Evolutionary conservation across 2,888 invertebrate genomes (phyloP).

Genomic region (Bhutanitis thaidina): DNA sequence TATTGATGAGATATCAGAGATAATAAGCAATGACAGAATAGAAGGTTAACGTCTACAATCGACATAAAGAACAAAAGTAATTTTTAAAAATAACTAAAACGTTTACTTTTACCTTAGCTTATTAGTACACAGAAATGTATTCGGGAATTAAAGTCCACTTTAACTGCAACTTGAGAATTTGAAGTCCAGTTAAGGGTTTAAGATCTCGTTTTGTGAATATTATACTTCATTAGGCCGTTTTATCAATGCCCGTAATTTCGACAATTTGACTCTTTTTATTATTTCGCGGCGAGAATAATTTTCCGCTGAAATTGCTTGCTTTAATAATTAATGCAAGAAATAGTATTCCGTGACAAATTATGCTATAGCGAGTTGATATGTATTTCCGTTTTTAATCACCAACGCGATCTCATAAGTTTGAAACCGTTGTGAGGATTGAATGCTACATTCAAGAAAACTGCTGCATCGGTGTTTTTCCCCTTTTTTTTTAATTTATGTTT

Average conservation of each 20-base stretch:
- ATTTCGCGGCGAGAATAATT: slow-evolving; percentile 2
- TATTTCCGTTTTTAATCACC: not conserved
- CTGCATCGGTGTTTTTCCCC: too few species aligned
- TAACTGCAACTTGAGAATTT: slow-evolving; percentile 1
- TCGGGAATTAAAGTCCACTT: not conserved
- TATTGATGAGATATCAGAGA: too few species aligned
- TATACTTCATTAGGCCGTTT: slow-evolving; percentile 8
- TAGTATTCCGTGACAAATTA: not conserved
- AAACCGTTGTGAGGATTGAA: too few species aligned
- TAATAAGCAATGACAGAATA: too few species aligned
- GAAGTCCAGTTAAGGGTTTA: not conserved
- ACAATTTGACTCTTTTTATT: slow-evolving; percentile 13
- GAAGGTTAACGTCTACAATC: too few species aligned
- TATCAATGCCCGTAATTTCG: not conserved
- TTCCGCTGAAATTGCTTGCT: not conserved
- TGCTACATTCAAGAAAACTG: too few species aligned
- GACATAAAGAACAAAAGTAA: too few species aligned
- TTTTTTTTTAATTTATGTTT: too few species aligned
- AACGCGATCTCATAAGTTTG: too few species aligned
- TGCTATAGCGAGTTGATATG: too few species aligned
- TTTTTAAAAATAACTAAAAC: too few species aligned
- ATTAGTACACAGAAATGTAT: not conserved
- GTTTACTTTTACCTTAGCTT: too few species aligned
- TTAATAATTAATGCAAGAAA: slow-evolving; percentile 2
- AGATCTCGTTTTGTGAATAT: slow-evolving; percentile 13